Base-by-base conservation (phyloP, 1,140 invertebrate genomes). In the Chironomus tepperi region DNA sequence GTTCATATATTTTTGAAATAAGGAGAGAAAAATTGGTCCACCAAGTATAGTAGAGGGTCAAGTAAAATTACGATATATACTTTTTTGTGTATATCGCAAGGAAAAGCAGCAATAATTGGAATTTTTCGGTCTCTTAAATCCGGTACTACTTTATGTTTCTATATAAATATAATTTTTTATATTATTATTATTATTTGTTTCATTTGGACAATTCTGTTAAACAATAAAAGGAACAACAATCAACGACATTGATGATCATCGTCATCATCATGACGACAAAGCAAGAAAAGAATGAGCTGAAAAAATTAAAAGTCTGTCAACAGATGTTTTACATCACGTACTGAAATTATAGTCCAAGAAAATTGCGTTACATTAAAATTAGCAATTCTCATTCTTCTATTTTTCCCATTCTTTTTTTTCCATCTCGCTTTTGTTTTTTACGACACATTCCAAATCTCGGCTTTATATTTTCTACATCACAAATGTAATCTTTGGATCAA, bases 361-460 rank as follows among this genome's bases (percentile, higher is more conserved):
- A 70, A 70, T 70, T 70, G 65, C 16, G 65, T 70, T 70, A 70
- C 65, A 70, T 70, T 70, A 70, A 70, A 70, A 70, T 70, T 70
- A 70, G 65, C 47, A 57, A 57, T 57, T 57, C 47, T 57, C 47
- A 57, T 57, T 57, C 47, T 57, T 34, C 24, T 34, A 34, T 34
- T 34, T 34, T 34, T 34, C 24, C 5, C 24, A 34, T 34, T 34
- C 47, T 12, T 57, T 57, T n/a, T n/a, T 57, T 57, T 15, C 47
- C n/a, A 57, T 57, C 12, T 57, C n/a, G 12, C 12, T 57, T 57
- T 57, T 57, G 3, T 10, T 12, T 18, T 10, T 18, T 18, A 70
- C 65, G 65, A 70, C 16, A 70, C 18, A 70, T 70, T 70, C 65
- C 65, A 21, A 70, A 70, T 70, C 19, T 70, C 16, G 18, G 65